Evolutionary conservation across 2,888 invertebrate species (phyloP).

Genomic region (Drosophila pegasa): DNA sequence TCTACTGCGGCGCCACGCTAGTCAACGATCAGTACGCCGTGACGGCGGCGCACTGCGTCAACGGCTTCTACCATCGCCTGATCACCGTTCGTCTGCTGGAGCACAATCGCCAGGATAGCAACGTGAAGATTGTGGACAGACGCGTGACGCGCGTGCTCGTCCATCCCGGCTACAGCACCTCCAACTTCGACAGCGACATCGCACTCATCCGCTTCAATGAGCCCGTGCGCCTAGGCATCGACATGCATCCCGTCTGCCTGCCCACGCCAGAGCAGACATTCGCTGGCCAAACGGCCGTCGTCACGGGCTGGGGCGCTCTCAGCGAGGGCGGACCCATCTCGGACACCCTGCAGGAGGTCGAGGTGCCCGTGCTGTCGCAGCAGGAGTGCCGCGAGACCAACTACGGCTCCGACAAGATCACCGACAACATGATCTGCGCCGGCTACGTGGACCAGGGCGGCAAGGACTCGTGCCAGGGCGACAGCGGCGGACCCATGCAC

Average conservation of each 20-base stretch:
- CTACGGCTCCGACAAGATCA: conserved; percentile 80
- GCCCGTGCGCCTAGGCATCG: conserved; percentile 86
- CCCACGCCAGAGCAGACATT: conserved; percentile 86
- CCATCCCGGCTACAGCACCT: conserved; percentile 89
- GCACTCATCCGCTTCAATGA: conserved; percentile 89
- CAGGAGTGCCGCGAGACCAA: conserved; percentile 83
- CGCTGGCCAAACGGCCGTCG: conserved; percentile 86
- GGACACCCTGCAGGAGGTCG: conserved; percentile 89
- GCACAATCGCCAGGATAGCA: conserved; percentile 88
- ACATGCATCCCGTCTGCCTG: conserved; percentile 91
- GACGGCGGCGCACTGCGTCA: conserved; percentile 91
- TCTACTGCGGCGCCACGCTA: conserved; percentile 91
- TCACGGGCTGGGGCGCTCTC: conserved; percentile 92
- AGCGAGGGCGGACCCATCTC: conserved; percentile 89
- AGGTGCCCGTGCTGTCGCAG: conserved; percentile 89
- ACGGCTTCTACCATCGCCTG: conserved; percentile 87
- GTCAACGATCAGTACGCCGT: conserved; percentile 90
- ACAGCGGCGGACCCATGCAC: conserved; percentile 84
- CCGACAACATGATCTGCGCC: conserved; percentile 84
- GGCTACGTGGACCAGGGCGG: conserved; percentile 80
- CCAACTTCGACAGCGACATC: conserved; percentile 93
- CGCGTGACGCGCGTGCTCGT: conserved; percentile 85
- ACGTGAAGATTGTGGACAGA: conserved; percentile 78
- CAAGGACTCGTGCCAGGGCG: conserved; percentile 84
- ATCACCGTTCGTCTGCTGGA: conserved; percentile 89